These are phyloP conservation scores for Typhlomys cinereus DNA, from an alignment of 2,113 vertebrate genomes.

Conservation along the genomic window DNA sequence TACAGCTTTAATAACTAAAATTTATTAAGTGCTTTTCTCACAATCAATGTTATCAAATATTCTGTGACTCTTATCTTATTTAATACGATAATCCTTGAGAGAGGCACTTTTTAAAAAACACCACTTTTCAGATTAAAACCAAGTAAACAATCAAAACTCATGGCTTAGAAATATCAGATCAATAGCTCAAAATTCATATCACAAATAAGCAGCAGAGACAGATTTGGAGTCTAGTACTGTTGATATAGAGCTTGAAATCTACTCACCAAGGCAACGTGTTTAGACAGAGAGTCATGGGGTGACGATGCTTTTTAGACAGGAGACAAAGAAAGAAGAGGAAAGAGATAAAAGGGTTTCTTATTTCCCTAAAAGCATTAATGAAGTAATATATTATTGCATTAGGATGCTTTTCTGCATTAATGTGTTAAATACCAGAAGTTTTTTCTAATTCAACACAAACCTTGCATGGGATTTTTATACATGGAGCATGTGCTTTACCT, in stretches of 20 bases:
- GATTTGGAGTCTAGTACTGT: neutral
- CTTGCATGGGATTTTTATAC: neutral
- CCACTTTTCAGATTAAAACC: neutral
- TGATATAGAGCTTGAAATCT: neutral
- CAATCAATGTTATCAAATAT: neutral
- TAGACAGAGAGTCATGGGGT: neutral
- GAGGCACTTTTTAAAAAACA: neutral
- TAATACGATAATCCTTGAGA: neutral
- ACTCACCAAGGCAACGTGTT: neutral
- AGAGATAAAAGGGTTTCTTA: neutral
- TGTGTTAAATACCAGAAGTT: neutral
- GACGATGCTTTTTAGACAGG: neutral
- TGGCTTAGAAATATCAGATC: neutral
- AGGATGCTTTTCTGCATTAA: neutral
- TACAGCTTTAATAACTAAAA: neutral
- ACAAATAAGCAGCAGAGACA: neutral
- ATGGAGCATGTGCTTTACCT: neutral
- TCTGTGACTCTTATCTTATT: neutral
- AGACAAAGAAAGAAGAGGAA: neutral
- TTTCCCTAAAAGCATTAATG: neutral
- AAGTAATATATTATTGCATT: neutral
- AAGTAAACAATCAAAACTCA: neutral
- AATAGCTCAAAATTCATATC: neutral
- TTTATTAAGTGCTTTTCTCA: neutral
- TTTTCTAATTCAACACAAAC: neutral